Conservation (phyloP, 2,888 invertebrate species). For the Caradrina kadenii region DNA sequence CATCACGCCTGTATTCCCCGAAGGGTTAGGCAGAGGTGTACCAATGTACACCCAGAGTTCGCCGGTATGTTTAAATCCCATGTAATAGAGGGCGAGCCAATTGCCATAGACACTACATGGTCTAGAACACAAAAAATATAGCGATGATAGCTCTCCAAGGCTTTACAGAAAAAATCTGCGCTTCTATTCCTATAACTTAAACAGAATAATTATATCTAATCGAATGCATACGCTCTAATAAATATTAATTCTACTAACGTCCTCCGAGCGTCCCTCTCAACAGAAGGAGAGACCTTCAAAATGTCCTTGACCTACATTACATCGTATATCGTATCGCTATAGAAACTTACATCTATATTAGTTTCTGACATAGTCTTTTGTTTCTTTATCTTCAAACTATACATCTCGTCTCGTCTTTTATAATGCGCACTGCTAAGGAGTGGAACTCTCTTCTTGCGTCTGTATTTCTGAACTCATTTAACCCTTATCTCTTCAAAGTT, state of each 20-base stretch:
- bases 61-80: no score
- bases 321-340: not conserved
- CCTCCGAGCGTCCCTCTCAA: conserved; percentile 8
- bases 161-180: not conserved
- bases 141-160: conserved; percentile 22
- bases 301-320: conserved; percentile 49
- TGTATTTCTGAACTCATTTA: no score
- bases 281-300: conserved; percentile 32
- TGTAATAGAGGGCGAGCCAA: no score
- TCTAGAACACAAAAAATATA: no score
- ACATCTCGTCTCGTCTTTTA: no score
- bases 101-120: no score
- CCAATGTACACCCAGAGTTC: no score
- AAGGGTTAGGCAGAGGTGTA: no score
- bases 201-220: conserved; percentile 10
- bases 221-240: conserved; percentile 29
- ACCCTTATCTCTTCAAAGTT: no score
- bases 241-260: conserved; percentile 30
- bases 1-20: no score
- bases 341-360: conserved; percentile 4
- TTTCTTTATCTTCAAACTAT: not conserved
- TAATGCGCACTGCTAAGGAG: no score
- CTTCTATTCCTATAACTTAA: conserved; percentile 18
- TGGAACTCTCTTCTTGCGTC: no score
- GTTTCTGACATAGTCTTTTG: not conserved